phyloP scores from a whole-genome alignment of 2,888 invertebrate genomes.

The Eristalinus sepulchralis region DNA sequence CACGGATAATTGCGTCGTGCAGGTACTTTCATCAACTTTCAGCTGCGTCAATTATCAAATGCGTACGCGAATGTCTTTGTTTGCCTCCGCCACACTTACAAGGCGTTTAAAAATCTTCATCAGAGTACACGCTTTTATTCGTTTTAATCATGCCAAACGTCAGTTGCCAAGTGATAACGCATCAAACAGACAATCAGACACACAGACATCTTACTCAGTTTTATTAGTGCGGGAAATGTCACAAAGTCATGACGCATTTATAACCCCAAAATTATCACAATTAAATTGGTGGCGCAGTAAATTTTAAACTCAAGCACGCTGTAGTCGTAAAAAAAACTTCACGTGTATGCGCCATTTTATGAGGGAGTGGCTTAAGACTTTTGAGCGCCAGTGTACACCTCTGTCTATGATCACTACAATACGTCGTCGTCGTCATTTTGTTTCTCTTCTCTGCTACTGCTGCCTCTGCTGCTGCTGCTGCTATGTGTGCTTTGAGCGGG shows the following conservation, averaged over 20 bases:
- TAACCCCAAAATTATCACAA: background rate
- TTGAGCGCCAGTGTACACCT: conserved; percentile 12
- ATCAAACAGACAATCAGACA: background rate
- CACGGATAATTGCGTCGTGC: background rate
- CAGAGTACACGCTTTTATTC: background rate
- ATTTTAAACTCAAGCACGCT: conserved; percentile 7
- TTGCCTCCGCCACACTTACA: background rate
- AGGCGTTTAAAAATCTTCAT: background rate
- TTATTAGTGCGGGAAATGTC: background rate
- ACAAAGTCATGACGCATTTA: background rate
- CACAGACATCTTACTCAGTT: background rate
- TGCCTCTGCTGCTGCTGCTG: background rate
- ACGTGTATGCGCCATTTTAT: background rate
- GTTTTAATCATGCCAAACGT: background rate
- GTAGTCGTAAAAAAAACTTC: background rate
- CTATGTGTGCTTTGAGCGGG: background rate
- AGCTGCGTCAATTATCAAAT: background rate
- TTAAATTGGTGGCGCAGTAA: conserved; percentile 10
- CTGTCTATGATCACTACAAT: background rate
- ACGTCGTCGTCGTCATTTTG: background rate
- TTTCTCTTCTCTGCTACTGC: conserved; percentile 7
- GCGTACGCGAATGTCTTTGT: background rate
- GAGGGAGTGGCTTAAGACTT: conserved; percentile 37
- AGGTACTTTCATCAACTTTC: background rate
- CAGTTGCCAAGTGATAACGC: background rate